A percentile compares a stretch with the other conserved stretches of the same genome.
phyloP scores from a whole-genome alignment of 2,888 invertebrate genomes.

The Cryptus armator region DNA sequence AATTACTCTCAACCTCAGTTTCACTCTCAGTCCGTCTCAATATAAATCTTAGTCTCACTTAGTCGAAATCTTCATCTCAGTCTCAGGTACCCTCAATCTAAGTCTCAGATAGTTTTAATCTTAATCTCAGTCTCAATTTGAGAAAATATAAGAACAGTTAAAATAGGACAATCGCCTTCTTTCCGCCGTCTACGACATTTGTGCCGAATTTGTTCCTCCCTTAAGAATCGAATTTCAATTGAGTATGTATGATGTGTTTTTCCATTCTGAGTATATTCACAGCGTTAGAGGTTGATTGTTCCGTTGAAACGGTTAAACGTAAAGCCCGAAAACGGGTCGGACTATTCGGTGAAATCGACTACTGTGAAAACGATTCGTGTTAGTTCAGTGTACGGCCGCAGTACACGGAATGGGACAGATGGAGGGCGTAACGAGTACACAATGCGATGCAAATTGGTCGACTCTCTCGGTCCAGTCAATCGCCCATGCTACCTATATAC shows the following conservation, averaged over 20 bases:
- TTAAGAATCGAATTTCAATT: background rate
- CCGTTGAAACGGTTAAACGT: slow-evolving; percentile 1
- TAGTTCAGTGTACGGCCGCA: slow-evolving; percentile 49
- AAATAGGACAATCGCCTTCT: background rate
- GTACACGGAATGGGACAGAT: slow-evolving; percentile 77
- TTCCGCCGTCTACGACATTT: background rate
- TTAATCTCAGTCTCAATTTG: background rate
- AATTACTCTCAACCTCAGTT: background rate
- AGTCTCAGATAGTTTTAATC: background rate
- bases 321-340: slow-evolving; percentile 17
- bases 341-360: slow-evolving; percentile 55
- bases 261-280: background rate
- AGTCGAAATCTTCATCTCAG: background rate
- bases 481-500: slow-evolving; percentile 72
- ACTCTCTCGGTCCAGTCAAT: slow-evolving; percentile 78
- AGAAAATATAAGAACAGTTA: background rate
- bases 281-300: slow-evolving; percentile 7
- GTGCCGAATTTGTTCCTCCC: background rate
- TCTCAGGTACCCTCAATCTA: background rate
- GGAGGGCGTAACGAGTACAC: slow-evolving; percentile 83
- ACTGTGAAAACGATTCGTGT: slow-evolving; percentile 47
- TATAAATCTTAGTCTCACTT: background rate
- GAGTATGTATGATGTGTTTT: background rate
- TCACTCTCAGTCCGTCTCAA: background rate
- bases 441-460: slow-evolving; percentile 84